Evolutionary conservation across 2,113 vertebrate species (phyloP), one percentile per base, ranked within the genome.

Genomic region (Corvus hawaiiensis): DNA sequence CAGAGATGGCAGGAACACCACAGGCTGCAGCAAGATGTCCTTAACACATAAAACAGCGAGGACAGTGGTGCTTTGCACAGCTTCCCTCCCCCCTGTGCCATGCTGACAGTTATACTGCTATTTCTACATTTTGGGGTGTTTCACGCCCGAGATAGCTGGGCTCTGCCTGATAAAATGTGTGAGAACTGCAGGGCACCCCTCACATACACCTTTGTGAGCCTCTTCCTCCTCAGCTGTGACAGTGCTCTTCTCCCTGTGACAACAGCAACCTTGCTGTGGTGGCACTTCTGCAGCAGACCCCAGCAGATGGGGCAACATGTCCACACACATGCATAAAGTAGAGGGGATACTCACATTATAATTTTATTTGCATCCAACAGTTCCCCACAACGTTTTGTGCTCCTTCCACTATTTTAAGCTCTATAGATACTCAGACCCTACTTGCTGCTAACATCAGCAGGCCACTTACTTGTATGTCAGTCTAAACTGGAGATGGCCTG

Each of bases 11-110:
- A 82, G 61, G n/a, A 87, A 68, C 33, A 67, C 16, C 41, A n/a
- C 5, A 6, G 87, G 30, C 41, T 69, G 64, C 32, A 51, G 26
- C 2, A 7, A 32, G 30, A 37, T 16, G 27, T 63, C 23, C 35
- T 54, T 27, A 55, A 54, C 1, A 4, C 48, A 28, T 5, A 26
- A 37, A 59, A 21, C 68, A 58, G 7, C 0, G 0, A 24, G 56
- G 39, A 73, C 28, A 74, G 13, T 3, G 30, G 49, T 3, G 9
- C 63, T 81, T n/a, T 1, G 2, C n/a, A 41, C 32, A 43, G 7
- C 59, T 26, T 51, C 59, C 15, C 41, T 87, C 35, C 39, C 63
- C 62, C 14, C 63, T 9, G 7, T 12, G 54, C 44, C 78, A 37
- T 3, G 32, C 37, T 49, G 37, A 58, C 71, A 51, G 8, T 8